These are phyloP conservation scores for Solea senegalensis DNA, from an alignment of 2,113 vertebrate species.

Conservation along the genomic window DNA sequence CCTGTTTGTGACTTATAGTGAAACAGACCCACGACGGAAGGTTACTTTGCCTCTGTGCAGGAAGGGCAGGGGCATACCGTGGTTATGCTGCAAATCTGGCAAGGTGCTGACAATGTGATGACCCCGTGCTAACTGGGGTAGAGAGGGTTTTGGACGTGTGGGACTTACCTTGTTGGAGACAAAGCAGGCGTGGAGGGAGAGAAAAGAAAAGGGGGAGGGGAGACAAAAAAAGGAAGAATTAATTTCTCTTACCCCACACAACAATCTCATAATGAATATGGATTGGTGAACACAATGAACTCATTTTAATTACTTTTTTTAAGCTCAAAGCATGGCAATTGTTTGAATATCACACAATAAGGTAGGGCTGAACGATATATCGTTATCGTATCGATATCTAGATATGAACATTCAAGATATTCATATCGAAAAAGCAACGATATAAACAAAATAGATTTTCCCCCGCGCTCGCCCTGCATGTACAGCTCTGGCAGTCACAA, in stretches of 20 bases:
- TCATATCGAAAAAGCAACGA: too few species aligned
- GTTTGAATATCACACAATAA: too few species aligned
- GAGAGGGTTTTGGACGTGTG: conserved; percentile 24
- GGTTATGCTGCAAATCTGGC: conserved; percentile 24
- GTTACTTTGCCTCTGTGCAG: neutral
- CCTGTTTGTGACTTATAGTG: conserved; percentile 4
- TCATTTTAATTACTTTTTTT: too few species aligned
- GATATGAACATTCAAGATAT: too few species aligned
- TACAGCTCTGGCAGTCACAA: too few species aligned
- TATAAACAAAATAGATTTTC: too few species aligned
- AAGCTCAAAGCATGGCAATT: too few species aligned
- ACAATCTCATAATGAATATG: too few species aligned
- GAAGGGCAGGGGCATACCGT: neutral
- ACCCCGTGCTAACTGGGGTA: conserved; percentile 13
- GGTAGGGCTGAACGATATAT: too few species aligned
- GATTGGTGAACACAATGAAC: too few species aligned
- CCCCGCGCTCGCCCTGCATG: too few species aligned
- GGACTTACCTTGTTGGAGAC: conserved; percentile 67
- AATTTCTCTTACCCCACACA: neutral
- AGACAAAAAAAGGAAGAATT: neutral
- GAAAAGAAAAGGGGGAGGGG: neutral
- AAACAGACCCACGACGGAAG: conserved; percentile 11
- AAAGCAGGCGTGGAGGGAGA: conserved; percentile 10
- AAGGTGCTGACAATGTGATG: conserved; percentile 32
- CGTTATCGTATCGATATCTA: too few species aligned